A percentile compares a stretch with the other conserved stretches of the same genome.
Evolutionary conservation across 2,888 invertebrate genomes (phyloP).

Genomic region (Clusia tigrina): DNA sequence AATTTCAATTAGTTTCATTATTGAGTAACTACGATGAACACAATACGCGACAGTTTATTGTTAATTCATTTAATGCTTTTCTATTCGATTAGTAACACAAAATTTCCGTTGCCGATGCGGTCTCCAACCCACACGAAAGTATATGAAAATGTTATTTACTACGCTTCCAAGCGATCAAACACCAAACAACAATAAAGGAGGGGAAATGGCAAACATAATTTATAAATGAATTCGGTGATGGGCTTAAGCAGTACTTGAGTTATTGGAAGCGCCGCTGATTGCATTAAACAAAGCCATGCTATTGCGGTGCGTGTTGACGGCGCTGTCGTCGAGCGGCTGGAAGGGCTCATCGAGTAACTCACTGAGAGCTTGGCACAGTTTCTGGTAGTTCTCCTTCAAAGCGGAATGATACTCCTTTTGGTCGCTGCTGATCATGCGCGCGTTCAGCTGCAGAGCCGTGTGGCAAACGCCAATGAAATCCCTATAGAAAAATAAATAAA

Average conservation of each 20-base stretch:
- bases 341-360: conserved; percentile 78
- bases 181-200: too few species aligned
- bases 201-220: too few species aligned
- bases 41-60: too few species aligned
- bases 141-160: too few species aligned
- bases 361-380: conserved; percentile 80
- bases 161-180: too few species aligned
- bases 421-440: conserved; percentile 85
- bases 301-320: conserved; percentile 74
- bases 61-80: too few species aligned
- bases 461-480: conserved; percentile 92
- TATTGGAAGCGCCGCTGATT: conserved; percentile 81
- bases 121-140: too few species aligned
- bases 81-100: too few species aligned
- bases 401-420: conserved; percentile 93
- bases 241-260: conserved; percentile 80
- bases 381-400: conserved; percentile 84
- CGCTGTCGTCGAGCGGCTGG: conserved; percentile 63
- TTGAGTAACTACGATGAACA: too few species aligned
- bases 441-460: conserved; percentile 88
- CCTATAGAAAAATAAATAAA: conserved; percentile 65
- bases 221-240: too few species aligned
- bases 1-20: too few species aligned
- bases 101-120: too few species aligned
- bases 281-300: conserved; percentile 80